Base-by-base conservation (phyloP, 2,888 invertebrate genomes). In the Thyatira batis region DNA sequence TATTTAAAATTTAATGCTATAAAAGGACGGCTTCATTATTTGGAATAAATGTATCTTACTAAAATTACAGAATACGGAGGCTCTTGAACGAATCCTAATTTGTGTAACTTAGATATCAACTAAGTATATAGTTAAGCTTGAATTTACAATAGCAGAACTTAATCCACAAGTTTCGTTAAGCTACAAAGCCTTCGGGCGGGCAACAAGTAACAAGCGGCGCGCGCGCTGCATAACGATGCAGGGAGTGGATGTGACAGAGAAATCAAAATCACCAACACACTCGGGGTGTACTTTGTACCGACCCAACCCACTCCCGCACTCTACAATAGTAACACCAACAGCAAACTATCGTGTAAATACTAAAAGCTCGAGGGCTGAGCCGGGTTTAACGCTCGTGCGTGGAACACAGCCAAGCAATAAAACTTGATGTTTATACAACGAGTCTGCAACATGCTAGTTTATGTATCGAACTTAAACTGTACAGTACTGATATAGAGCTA, bases 361-460 rank as follows among this genome's bases (percentile, higher is more conserved):
- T 73, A 78, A 77, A 78, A 73, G 84, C 84, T 79, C 68, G 69
- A 78, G 80, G 80, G 82, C 80, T 84, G 74, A 73, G 71, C 76
- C 78, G 80, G 84, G 85, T 84, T 88, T 85, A 86, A 87, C 84
- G 82, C 79, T 80, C 84, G 77, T 82, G 85, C 86, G 87, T 91
- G 91, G 91, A 91, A 88, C 87, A 84, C 78, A 84, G 91, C 91
- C 91, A 91, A 91, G 85, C 88, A 87, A 90, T 91, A 90, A 91
- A 90, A 89, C 86, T 86, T 86, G 82, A 87, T 89, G 91, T 90
- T 89, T 87, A 85, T 86, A 87, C 80, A 82, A 76, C 79, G 77
- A 85, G 82, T 85, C 84, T 77, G 83, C 83, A 81, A 76, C 78
- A 78, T 76, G 78, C 82, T 80, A 79, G 83, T 83, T 83, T 85